phyloP scores from a whole-genome alignment of 2,888 invertebrate species.

The Caenorhabditis sp. region DNA sequence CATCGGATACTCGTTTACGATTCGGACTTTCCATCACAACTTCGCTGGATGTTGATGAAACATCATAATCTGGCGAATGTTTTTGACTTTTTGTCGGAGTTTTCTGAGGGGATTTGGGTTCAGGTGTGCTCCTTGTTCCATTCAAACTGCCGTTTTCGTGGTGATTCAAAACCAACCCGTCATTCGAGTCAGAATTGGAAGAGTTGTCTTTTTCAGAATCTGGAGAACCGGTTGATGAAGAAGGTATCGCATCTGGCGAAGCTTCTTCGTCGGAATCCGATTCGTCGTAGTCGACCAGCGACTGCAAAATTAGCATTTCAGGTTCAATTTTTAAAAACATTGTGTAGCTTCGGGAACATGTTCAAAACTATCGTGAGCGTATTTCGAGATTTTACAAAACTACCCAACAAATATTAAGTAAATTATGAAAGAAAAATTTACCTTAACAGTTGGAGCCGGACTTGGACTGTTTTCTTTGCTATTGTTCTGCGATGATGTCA shows the following conservation, averaged over 20 bases:
- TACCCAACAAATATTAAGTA: no score
- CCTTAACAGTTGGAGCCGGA: conserved; percentile 32
- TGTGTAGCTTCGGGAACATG: no score
- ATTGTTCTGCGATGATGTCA: conserved; percentile 49
- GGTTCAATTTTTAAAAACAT: no score
- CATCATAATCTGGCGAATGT: neutral
- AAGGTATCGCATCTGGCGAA: conserved; percentile 43
- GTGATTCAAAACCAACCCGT: conserved; percentile 2
- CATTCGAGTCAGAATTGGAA: conserved; percentile 28
- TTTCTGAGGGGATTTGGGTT: neutral
- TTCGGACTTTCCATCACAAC: neutral
- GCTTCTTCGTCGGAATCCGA: conserved; percentile 52
- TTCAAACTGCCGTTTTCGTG: conserved; percentile 5
- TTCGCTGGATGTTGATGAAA: neutral
- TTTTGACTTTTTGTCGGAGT: conserved; percentile 4
- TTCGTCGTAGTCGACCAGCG: conserved; percentile 56
- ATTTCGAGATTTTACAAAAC: no score
- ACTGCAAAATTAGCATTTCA: conserved; percentile 34
- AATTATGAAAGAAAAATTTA: conserved; percentile 3
- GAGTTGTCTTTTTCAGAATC: conserved; percentile 26
- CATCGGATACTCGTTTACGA: conserved; percentile 28
- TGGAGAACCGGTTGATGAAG: conserved; percentile 54
- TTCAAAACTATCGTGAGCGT: no score
- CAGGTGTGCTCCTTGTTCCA: neutral
- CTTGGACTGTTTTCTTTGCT: conserved; percentile 25